A percentile compares a stretch with the other conserved stretches of the same genome.
phyloP scores from a whole-genome alignment of 1,140 invertebrate species.

The Globodera rostochiensis region DNA sequence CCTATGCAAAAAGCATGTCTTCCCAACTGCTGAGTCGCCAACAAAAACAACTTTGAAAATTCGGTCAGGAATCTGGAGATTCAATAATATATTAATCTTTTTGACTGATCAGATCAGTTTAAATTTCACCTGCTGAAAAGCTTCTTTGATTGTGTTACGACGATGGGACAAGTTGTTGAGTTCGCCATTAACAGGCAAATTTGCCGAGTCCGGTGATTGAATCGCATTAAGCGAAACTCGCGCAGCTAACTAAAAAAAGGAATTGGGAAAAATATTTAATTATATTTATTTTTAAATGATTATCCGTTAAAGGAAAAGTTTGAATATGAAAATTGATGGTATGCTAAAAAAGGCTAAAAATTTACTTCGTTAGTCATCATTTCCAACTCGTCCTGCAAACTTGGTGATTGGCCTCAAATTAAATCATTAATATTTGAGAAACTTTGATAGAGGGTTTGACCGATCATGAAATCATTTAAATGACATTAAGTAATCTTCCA shows the following conservation, averaged over 20 bases:
- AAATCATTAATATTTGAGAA: neutral
- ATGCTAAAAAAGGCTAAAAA: neutral
- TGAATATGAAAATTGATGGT: neutral
- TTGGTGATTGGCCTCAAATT: neutral
- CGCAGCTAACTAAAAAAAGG: neutral
- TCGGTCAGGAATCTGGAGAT: slow-evolving; percentile 65
- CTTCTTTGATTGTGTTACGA: neutral
- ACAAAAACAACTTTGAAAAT: slow-evolving; percentile 73
- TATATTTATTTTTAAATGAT: neutral
- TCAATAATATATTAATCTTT: slow-evolving; percentile 22
- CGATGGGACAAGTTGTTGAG: slow-evolving; percentile 20
- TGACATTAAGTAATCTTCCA: no score
- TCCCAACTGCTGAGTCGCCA: slow-evolving; percentile 72
- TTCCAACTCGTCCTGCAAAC: neutral
- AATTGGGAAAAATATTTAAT: neutral
- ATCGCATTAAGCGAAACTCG: neutral
- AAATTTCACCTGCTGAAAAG: neutral
- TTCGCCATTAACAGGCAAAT: neutral
- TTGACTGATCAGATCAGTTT: no score
- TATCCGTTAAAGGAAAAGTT: neutral
- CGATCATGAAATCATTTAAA: no score
- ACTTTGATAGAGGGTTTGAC: no score
- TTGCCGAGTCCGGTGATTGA: neutral
- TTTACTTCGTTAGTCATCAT: neutral
- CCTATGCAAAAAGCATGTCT: slow-evolving; percentile 71